Evolutionary conservation across 2,888 invertebrate species (phyloP), one percentile per base, ranked within the genome.

Genomic region (Teinopalpus imperialis): DNA sequence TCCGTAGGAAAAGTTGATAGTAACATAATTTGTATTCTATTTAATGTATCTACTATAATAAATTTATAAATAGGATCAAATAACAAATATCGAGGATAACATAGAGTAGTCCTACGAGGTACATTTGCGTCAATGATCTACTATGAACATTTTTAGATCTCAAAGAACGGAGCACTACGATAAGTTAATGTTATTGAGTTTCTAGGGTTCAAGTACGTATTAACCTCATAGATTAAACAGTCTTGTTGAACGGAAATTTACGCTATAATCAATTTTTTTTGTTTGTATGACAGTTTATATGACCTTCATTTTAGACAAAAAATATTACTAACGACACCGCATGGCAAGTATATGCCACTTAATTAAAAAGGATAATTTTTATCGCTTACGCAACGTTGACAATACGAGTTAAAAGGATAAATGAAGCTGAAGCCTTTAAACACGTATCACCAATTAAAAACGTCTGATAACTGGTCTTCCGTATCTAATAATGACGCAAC

Each of bases 111-210:
- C 66, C 65, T 66, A 57, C 56, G 53, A 61, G 56, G 66, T 59
- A 57, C 53, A 71, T 63, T 73, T 85, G 72, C 85, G 81, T 85
- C 85, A 85, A 69, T 69, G 63, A 56, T 69, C 61, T 59, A 56
- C 63, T 64, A 66, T 61, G 54, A 63, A 66, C 61, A 64, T 49
- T 45, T 61, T 61, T 65, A 66, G 41, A 35, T 16, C 27, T 35
- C 14, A 35, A 27, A 57, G 54, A 31, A 24, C 61, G 55, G 56
- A 51, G 52, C 39, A 57, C 53, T 61, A 54, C 57, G 52, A 60
- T 56, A 45, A 14, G 42, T 58, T 58, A 62, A 60, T 66, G 49
- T 67, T 79, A 69, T 74, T 77, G 70, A 76, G 56, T 60, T 51
- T 44, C 47, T 48, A 48, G 47, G 57, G 77, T 70, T 76, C 70